phyloP scores from a whole-genome alignment of 2,888 invertebrate species.

The Thymelicus acteon region DNA sequence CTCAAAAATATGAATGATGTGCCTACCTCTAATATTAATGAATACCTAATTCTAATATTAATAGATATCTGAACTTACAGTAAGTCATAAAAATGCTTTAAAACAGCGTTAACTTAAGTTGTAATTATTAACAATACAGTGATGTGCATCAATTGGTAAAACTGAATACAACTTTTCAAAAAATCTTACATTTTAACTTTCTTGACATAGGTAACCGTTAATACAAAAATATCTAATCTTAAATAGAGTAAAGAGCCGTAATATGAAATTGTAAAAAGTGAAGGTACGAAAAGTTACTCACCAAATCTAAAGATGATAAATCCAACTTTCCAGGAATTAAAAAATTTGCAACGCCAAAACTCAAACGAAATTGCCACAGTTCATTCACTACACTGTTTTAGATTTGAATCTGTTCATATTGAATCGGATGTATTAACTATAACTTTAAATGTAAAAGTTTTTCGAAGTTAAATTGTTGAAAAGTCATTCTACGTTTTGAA shows the following conservation, averaged over 20 bases:
- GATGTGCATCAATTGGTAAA: too few relatives aligned
- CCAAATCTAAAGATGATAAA: slow-evolving; percentile 69
- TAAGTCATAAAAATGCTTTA: too few relatives aligned
- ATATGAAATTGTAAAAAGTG: slow-evolving; percentile 13
- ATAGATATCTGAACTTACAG: too few relatives aligned
- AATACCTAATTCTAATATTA: too few relatives aligned
- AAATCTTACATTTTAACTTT: too few relatives aligned
- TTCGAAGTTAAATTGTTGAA: slow-evolving; percentile 38
- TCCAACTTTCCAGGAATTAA: slow-evolving; percentile 77
- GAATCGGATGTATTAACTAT: slow-evolving; percentile 14
- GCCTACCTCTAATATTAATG: too few relatives aligned
- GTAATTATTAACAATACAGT: too few relatives aligned
- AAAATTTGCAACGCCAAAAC: slow-evolving; percentile 57
- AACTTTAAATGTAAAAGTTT: slow-evolving; percentile 19
- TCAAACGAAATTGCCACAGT: slow-evolving; percentile 56
- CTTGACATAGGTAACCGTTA: too few relatives aligned
- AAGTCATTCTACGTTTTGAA: slow-evolving; percentile 28
- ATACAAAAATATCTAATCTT: too few relatives aligned
- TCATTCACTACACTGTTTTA: slow-evolving; percentile 59
- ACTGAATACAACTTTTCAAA: too few relatives aligned
- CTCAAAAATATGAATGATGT: too few relatives aligned
- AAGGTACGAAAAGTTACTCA: slow-evolving; percentile 64
- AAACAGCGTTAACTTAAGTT: too few relatives aligned
- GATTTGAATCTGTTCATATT: slow-evolving; percentile 31
- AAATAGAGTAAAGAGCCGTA: not conserved